Evolutionary conservation across 2,113 vertebrate genomes (phyloP), one percentile per base, ranked within the genome.

Genomic region (Brachyistius frenatus): DNA sequence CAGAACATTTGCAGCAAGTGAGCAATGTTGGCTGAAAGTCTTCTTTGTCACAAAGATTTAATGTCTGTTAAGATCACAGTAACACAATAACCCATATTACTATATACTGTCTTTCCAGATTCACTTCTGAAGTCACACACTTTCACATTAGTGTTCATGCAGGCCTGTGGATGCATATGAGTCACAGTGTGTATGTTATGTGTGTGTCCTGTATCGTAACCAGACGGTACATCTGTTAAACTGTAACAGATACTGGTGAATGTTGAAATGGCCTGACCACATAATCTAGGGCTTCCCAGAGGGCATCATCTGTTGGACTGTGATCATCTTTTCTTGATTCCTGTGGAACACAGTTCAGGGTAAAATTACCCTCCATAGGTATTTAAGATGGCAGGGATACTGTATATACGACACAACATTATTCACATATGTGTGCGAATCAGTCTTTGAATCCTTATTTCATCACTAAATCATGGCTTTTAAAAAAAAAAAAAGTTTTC

Each of bases 221-320:
- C 85, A 80, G 73, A 78, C 62, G 35, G 63, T 62, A 54, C 55
- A 71, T 89, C 66, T 88, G 79, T 79, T 89, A 89, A 83, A 78
- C 81, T 74, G 57, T 81, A 83, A 86, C 82, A 83, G 81, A 89
- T 61, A 78, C 49, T 41, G 67, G 57, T 70, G 67, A 79, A 57
- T 86, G 82, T 75, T 85, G 78, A 88, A 90, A 89, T 85, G 74
- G 53, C 39, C 30, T 80, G 67, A 68, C 68, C 81, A 85, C 76
- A 74, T 46, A 76, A 77, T 62, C 65, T 57, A 9, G 46, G 55
- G 8, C n/a, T 60, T 31, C 66, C 85, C 53, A 71, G 79, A 52
- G 33, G 60, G 66, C 61, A 69, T 80, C 70, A 60, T 80, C 64
- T 63, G 64, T 31, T 82, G 54, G 74, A 81, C 74, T 69, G 61